These are phyloP conservation scores for Antedon mediterranea DNA, from an alignment of 53 echinoderm and acorn worm genomes.

Conservation along the genomic window DNA sequence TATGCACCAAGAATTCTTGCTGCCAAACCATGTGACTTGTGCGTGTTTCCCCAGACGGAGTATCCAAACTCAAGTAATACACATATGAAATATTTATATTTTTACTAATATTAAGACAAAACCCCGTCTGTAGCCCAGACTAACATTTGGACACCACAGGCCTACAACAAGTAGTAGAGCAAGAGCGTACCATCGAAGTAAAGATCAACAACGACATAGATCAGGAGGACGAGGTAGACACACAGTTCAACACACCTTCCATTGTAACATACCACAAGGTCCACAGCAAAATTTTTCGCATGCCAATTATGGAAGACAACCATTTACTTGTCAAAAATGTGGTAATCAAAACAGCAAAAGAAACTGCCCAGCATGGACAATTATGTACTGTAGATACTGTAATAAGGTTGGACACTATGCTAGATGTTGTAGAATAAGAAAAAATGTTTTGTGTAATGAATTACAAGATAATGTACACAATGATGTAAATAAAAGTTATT, in stretches of 20 bases:
- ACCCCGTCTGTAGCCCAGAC: too few species aligned
- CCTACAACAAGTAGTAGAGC: too few species aligned
- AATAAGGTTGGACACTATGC: not conserved
- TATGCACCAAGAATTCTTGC: too few species aligned
- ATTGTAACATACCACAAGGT: not conserved
- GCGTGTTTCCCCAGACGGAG: too few species aligned
- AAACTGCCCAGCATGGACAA: not conserved
- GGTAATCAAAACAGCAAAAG: not conserved
- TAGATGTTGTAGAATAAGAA: slow-evolving; percentile 1
- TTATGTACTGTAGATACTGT: not conserved
- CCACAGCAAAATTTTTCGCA: not conserved
- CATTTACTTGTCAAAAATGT: not conserved
- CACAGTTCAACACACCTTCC: not conserved
- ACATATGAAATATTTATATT: too few species aligned
- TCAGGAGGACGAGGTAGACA: not conserved
- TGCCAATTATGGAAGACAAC: not conserved
- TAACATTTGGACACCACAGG: too few species aligned
- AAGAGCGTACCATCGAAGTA: too few species aligned
- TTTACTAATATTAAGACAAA: too few species aligned
- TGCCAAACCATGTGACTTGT: too few species aligned
- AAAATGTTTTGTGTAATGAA: not conserved
- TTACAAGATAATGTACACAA: not conserved
- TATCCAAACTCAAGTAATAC: too few species aligned
- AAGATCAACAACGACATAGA: too few species aligned
- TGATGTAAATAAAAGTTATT: not conserved